Conservation (phyloP, 2,113 vertebrate genomes). For the Probosciger aterrimus region DNA sequence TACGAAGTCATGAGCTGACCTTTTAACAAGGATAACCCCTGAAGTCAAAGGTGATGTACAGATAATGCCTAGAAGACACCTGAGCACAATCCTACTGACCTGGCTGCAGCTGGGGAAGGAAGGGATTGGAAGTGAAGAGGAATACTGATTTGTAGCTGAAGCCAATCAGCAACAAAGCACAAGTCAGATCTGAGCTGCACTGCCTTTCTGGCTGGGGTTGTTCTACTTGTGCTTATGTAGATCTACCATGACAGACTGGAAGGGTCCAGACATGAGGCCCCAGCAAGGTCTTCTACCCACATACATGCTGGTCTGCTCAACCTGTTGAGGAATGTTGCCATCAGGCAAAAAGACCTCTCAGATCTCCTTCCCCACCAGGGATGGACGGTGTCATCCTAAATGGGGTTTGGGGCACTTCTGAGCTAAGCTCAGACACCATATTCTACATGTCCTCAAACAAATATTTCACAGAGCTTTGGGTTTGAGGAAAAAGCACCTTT, state of each 20-base stretch:
- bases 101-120: background rate
- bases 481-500: background rate
- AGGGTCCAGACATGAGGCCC: background rate
- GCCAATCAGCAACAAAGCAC: background rate
- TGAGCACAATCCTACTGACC: background rate
- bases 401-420: background rate
- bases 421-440: background rate
- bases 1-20: background rate
- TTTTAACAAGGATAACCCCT: background rate
- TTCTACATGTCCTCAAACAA: background rate
- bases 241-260: background rate
- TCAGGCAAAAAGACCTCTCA: background rate
- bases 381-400: background rate
- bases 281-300: background rate
- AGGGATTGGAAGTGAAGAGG: background rate
- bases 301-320: background rate
- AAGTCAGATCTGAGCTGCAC: rapidly evolving
- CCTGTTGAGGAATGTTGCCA: background rate
- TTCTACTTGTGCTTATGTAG: background rate
- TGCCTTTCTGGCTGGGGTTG: background rate
- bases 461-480: background rate
- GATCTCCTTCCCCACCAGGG: background rate
- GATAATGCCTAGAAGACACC: background rate
- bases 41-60: background rate
- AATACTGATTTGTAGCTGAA: background rate